Percentiles rank a stretch among this genome's conserved stretches.
Conservation (phyloP, 2,113 vertebrate genomes). For the Nettapus auritus region DNA sequence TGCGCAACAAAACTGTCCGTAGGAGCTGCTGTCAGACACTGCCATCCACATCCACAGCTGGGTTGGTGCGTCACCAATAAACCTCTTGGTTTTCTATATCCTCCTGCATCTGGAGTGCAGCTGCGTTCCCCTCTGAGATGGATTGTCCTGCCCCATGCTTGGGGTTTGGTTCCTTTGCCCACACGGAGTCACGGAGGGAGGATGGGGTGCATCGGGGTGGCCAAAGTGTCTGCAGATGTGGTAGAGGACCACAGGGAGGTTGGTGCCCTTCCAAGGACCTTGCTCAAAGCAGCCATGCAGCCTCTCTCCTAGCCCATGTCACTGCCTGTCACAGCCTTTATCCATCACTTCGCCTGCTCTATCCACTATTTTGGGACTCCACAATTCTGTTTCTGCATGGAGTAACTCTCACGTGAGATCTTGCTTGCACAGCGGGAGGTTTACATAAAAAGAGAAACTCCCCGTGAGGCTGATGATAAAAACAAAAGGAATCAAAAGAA, state of each 20-base stretch:
- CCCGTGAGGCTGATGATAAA: neutral
- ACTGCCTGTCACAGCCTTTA: neutral
- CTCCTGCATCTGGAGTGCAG: neutral
- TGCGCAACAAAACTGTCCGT: fast-evolving
- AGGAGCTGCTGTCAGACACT: neutral
- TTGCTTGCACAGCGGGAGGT: neutral
- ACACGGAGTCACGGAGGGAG: neutral
- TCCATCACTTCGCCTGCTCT: neutral
- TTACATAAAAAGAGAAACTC: neutral
- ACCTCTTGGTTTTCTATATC: neutral
- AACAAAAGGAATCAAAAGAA: neutral
- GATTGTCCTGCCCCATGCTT: neutral
- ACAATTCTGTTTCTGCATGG: neutral
- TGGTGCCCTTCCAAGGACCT: neutral
- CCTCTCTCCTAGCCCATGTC: neutral
- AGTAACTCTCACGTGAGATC: neutral
- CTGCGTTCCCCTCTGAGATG: neutral
- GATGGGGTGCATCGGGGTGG: neutral
- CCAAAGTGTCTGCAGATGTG: neutral
- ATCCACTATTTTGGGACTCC: neutral
- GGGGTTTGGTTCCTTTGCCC: neutral
- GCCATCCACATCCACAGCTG: fast-evolving
- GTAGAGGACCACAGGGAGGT: neutral
- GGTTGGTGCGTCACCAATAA: neutral
- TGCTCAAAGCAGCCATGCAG: neutral